These are phyloP conservation scores for Crotalus tigris DNA, from an alignment of 2,113 vertebrate species.

Conservation along the genomic window DNA sequence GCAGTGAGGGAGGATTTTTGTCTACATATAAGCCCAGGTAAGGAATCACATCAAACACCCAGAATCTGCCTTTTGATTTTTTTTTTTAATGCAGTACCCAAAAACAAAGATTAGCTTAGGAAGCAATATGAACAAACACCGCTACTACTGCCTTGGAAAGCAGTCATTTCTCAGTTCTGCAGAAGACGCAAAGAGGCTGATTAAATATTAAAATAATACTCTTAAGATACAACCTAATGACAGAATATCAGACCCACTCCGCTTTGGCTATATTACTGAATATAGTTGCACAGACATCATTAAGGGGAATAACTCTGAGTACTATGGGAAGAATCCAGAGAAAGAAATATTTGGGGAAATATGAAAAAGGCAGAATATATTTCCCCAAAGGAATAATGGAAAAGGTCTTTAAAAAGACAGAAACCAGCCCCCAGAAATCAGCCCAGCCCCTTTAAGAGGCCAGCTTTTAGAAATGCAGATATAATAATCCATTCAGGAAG, in stretches of 20 bases:
- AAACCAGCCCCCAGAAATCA: too few relatives aligned
- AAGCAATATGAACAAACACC: neutral
- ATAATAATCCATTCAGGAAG: too few relatives aligned
- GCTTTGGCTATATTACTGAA: neutral
- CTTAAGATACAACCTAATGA: slow-evolving; percentile 7
- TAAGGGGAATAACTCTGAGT: neutral
- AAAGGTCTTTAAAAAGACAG: too few relatives aligned
- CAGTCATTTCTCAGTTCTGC: neutral
- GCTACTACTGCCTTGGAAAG: neutral
- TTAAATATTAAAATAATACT: slow-evolving; percentile 26
- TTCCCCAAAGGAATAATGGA: too few relatives aligned
- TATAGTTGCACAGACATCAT: slow-evolving; percentile 11
- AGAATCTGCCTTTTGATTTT: neutral
- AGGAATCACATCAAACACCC: neutral
- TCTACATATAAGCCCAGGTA: neutral
- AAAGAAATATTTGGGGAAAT: too few relatives aligned
- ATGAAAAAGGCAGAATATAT: too few relatives aligned
- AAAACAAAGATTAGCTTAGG: neutral
- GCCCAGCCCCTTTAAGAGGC: too few relatives aligned
- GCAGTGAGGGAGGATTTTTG: neutral
- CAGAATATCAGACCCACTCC: neutral
- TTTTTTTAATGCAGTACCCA: neutral
- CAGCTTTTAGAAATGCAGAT: too few relatives aligned
- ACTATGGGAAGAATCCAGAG: too few relatives aligned
- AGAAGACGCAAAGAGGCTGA: neutral